Evolutionary conservation across 2,113 vertebrate species (phyloP).

Genomic region (Lagopus leucura): DNA sequence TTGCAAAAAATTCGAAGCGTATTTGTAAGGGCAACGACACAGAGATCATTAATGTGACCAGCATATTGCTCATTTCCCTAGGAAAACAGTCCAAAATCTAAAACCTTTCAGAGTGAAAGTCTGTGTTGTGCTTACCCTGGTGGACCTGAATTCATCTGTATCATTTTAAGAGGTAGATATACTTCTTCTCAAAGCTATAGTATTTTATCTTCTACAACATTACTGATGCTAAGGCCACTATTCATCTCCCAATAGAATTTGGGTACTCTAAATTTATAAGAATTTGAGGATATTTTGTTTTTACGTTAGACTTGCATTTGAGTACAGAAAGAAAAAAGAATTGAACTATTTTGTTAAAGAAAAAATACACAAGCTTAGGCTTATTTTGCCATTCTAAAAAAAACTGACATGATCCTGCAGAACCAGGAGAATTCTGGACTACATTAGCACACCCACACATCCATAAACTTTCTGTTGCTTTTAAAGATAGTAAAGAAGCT

Average conservation of each 20-base stretch:
- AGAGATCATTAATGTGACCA: background rate
- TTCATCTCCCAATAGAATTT: background rate
- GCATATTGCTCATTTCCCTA: background rate
- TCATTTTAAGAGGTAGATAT: background rate
- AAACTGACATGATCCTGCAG: background rate
- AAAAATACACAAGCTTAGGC: background rate
- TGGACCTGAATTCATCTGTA: background rate
- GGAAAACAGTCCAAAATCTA: background rate
- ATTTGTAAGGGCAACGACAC: background rate
- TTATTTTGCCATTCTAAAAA: background rate
- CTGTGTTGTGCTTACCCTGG: background rate
- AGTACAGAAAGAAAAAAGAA: background rate
- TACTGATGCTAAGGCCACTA: background rate
- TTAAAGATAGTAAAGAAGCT: background rate
- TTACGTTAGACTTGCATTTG: background rate
- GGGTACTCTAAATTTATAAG: background rate
- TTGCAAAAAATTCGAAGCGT: background rate
- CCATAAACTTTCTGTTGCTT: background rate
- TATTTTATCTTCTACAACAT: background rate
- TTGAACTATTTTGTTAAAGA: background rate
- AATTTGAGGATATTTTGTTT: background rate
- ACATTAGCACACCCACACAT: background rate
- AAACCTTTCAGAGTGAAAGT: background rate
- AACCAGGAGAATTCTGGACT: background rate
- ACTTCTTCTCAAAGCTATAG: background rate